Evolutionary conservation across 2,113 vertebrate genomes (phyloP).

Genomic region (Loxodonta africana): DNA sequence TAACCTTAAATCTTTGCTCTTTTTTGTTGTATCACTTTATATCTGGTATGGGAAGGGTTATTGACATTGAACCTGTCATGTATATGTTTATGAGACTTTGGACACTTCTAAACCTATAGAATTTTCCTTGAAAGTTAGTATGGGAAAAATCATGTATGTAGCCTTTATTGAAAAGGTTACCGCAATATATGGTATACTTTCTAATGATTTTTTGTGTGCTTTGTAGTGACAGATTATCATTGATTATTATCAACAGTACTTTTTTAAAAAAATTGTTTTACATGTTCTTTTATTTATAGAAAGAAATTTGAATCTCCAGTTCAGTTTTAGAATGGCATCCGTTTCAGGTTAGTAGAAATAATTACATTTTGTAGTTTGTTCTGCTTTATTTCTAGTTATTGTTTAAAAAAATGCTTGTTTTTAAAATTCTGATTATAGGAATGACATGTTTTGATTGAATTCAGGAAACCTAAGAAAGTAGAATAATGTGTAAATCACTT

Average conservation of each 20-base stretch:
- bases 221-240: not conserved
- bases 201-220: not conserved
- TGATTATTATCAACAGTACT: not conserved
- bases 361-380: conserved; percentile 41
- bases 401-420: conserved; percentile 1
- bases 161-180: not conserved
- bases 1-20: not conserved
- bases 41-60: not conserved
- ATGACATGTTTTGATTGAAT: conserved; percentile 3
- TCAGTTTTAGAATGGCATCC: conserved; percentile 73
- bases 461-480: conserved; percentile 26
- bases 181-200: conserved; percentile 33
- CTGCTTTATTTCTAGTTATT: conserved; percentile 26
- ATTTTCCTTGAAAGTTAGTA: not conserved
- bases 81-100: conserved; percentile 39
- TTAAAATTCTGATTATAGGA: conserved; percentile 40
- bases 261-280: not conserved
- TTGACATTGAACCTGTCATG: not conserved
- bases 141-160: not conserved
- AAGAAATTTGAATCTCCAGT: conserved; percentile 61
- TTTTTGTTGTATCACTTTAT: not conserved
- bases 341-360: conserved; percentile 79
- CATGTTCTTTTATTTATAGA: conserved; percentile 70
- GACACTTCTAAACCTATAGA: not conserved
- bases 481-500: conserved; percentile 22